Evolutionary conservation across 2,797 vertebrate genomes (phyloP).

Genomic region (Gymnocypris eckloni): DNA sequence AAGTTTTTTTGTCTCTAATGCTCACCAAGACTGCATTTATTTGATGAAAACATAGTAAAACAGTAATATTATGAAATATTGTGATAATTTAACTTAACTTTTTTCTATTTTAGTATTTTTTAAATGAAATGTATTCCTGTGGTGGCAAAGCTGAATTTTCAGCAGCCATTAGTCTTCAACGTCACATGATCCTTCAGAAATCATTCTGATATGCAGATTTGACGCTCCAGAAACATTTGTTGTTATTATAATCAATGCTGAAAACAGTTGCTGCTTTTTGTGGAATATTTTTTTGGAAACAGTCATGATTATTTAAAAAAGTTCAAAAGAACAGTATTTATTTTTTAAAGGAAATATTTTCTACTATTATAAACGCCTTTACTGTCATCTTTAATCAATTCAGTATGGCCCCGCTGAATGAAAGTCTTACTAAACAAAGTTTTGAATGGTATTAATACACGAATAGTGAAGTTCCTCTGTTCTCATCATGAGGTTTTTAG

Average conservation of each 20-base stretch:
- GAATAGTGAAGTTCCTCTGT: background rate
- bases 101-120: background rate
- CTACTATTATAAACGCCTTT: no score
- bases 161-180: background rate
- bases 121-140: background rate
- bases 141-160: background rate
- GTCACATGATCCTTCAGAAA: background rate
- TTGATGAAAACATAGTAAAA: background rate
- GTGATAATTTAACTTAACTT: background rate
- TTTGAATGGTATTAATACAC: background rate
- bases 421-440: background rate
- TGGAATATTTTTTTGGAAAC: background rate
- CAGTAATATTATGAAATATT: background rate
- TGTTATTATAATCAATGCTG: background rate
- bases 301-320: background rate
- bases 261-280: background rate
- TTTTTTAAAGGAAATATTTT: background rate
- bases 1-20: background rate
- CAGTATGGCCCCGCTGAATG: background rate
- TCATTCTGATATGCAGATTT: background rate
- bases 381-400: background rate
- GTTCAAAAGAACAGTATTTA: background rate
- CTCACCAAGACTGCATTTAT: background rate
- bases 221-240: background rate
- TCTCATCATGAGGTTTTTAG: background rate